Base-by-base conservation (phyloP, 1,140 invertebrate genomes). In the Dendroctonus ponderosae region DNA sequence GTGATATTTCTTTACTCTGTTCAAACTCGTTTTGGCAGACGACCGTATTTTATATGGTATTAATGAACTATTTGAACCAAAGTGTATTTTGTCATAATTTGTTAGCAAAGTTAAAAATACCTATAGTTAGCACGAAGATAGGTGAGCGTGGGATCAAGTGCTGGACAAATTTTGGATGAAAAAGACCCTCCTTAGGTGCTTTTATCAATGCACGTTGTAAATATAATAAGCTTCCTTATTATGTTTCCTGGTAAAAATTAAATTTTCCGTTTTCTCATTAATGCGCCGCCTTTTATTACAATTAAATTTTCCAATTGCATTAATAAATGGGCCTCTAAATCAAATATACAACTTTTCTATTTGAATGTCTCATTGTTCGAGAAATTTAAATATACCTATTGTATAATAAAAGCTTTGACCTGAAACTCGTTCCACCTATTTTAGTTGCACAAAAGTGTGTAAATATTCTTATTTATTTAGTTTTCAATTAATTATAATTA, bases 11-110 rank as follows among this genome's bases (percentile, higher is more conserved):
- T 26, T 62, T 52, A 53, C 42, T 70, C 70, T 59, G 70, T 65
- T 63, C 62, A 53, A 57, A 37, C 58, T 52, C 9, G 26, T 26
- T 26, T 26, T 12, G 56, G 63, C 60, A 69, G 69, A 72, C 58
- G 54, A 67, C 70, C 71, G 73, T 74, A 74, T 74, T 74, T 74
- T 62, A 72, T 71, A 74, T 74, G 71, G 73, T 74, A 74, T 74
- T 74, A 74, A 68, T 60, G 62, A 71, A 73, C 70, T 74, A 70
- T 64, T 74, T 72, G 66, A 70, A 73, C 71, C 73, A 74, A 74
- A 74, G 73, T 72, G 67, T 74, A 74, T 74, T 74, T 70, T 68
- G 50, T 58, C 58, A 50, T 52, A 42, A 14, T 56, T 62, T 11
- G 44, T 57, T 64, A 62, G 52, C 44, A 48, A 62, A 51, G 41